phyloP scores from a whole-genome alignment of 2,797 vertebrate species.

The Sciurus carolinensis region DNA sequence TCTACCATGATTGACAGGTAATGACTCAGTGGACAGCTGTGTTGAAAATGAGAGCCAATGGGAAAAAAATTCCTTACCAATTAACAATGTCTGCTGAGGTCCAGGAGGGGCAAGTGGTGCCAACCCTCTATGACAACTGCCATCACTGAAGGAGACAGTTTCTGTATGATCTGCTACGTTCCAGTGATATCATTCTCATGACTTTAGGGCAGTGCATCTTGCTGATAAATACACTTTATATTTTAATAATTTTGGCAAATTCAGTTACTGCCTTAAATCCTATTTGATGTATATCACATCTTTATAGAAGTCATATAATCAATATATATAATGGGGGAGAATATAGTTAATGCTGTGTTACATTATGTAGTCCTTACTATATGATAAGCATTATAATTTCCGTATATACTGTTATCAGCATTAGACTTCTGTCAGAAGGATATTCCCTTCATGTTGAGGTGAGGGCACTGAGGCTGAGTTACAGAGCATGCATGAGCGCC shows the following conservation, averaged over 20 bases:
- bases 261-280: background rate
- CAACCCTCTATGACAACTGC: no score
- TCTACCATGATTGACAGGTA: background rate
- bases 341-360: no score
- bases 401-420: no score
- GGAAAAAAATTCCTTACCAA: background rate
- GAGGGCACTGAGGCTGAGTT: background rate
- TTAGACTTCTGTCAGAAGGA: no score
- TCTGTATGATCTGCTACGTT: no score
- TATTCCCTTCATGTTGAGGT: background rate
- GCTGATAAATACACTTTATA: background rate
- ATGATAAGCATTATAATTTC: no score
- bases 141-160: no score
- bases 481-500: background rate
- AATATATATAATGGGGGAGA: no score
- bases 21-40: background rate
- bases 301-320: no score
- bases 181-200: background rate
- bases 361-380: no score
- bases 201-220: background rate
- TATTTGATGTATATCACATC: no score
- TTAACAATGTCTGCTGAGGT: background rate
- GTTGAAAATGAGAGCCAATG: background rate
- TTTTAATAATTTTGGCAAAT: background rate
- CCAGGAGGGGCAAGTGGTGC: no score